Base-by-base conservation (phyloP, 2,888 invertebrate species). In the Metallyticus violacea region DNA sequence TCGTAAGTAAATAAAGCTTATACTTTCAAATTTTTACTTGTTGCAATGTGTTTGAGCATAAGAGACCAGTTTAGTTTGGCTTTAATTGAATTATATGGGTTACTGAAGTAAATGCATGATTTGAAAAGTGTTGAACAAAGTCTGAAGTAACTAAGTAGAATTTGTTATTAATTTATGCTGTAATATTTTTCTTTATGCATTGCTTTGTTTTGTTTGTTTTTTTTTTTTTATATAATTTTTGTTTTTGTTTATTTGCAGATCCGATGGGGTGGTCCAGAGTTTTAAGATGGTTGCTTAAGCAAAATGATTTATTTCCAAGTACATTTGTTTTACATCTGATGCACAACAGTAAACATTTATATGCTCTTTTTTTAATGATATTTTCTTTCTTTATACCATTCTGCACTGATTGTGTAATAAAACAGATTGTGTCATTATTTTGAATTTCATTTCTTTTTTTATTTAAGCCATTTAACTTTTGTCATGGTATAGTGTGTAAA, bases 191-290 rank as follows among this genome's bases (percentile, higher is more conserved):
- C 2, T 79, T 78, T 83, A 25, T 83, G 27, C 27, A 26, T 25
- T 27, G 25, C 26, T 78, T 25, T 77, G 15, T 28, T 9, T 26
- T 40, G 15, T 84, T 25, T 77, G n/a, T 40, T 26, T 77, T 6
- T 27, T 29, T 78, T 78, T 25, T 22, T 77, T n/a, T n/a, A 76
- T 85, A 26, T 30, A 25, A 81, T 26, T 83, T 85, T 85, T 40
- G 80, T 85, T 79, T 85, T 88, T 87, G 86, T 80, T 81, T 83
- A 77, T 86, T 88, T 89, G 30, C 87, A 90, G 91, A 91, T 88
- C 89, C 90, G 77, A 7, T 88, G 88, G 88, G 88, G 88, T 85
- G 86, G 83, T 22, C 87, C 86, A 87, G 88, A 88, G 81, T 88
- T 88, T 85, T 88, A 81, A 85, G 76, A 62, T 62, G 40, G 22